These are phyloP conservation scores for Zingel zingel DNA, from an alignment of 2,113 vertebrate species.

Conservation along the genomic window DNA sequence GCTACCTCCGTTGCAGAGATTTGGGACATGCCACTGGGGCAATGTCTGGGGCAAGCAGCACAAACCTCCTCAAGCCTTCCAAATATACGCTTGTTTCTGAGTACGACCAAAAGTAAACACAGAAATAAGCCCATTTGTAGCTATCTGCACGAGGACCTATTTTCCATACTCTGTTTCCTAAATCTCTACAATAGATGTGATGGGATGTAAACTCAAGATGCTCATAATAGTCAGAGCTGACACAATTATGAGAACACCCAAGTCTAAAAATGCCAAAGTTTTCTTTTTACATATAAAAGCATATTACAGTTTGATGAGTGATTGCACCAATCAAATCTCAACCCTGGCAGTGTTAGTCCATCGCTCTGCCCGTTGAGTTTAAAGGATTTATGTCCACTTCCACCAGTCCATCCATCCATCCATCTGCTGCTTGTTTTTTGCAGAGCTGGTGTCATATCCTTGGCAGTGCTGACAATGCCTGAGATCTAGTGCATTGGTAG, in stretches of 20 bases:
- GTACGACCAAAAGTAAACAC: background rate
- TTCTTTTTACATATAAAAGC: background rate
- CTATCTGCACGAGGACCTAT: too few relatives aligned
- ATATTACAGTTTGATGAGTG: background rate
- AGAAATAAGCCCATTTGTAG: background rate
- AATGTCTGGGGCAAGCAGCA: background rate
- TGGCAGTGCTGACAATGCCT: conserved; percentile 43
- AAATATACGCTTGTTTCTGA: too few relatives aligned
- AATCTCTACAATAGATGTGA: too few relatives aligned
- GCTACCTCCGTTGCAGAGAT: background rate
- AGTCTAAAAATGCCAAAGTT: background rate
- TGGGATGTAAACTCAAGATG: background rate
- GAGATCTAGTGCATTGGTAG: conserved; percentile 40
- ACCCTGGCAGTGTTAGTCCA: conserved; percentile 1
- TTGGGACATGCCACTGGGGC: background rate
- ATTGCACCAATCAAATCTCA: conserved; percentile 18
- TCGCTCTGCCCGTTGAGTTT: conserved; percentile 9
- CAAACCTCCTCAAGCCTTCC: background rate
- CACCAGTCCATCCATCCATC: conserved; percentile 30
- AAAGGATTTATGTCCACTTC: conserved; percentile 38
- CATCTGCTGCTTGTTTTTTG: conserved; percentile 50
- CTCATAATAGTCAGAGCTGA: background rate
- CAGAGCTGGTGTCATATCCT: conserved; percentile 59
- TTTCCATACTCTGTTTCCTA: background rate
- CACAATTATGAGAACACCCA: background rate